A percentile compares a stretch with the other conserved stretches of the same genome.
phyloP scores from a whole-genome alignment of 2,888 invertebrate species.

The Cryptocheilus praepositus region DNA sequence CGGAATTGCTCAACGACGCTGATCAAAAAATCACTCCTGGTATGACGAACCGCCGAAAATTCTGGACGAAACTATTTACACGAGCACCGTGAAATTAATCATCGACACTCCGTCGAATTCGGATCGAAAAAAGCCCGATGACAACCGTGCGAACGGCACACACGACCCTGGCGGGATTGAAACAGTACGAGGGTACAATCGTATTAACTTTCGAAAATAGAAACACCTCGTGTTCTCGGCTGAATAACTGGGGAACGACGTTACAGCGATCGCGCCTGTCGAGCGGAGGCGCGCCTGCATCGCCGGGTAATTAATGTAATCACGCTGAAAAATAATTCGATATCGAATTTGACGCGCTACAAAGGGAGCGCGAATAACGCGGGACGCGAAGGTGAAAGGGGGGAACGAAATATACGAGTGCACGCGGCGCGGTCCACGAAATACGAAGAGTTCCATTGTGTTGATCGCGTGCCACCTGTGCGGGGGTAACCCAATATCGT shows the following conservation, averaged over 20 bases:
- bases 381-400: conserved; percentile 7
- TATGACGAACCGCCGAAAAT: too few species aligned
- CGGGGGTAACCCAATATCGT: conserved; percentile 48
- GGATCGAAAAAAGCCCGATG: too few species aligned
- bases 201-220: conserved; percentile 40
- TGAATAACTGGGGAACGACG: conserved; percentile 40
- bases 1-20: too few species aligned
- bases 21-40: too few species aligned
- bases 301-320: conserved; percentile 53
- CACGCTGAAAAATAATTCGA: conserved; percentile 55
- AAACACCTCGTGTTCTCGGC: conserved; percentile 39
- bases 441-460: conserved; percentile 49
- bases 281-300: conserved; percentile 38
- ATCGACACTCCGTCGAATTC: too few species aligned
- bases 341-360: conserved; percentile 52
- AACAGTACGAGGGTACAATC: conserved; percentile 24
- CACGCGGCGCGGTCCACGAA: conserved; percentile 29
- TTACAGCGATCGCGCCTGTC: conserved; percentile 42
- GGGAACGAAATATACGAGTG: conserved; percentile 25
- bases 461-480: conserved; percentile 25
- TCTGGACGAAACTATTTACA: too few species aligned
- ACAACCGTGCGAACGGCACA: background rate
- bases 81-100: too few species aligned
- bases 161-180: conserved; percentile 7
- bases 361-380: conserved; percentile 26